Evolutionary conservation across 2,888 invertebrate species (phyloP).

Genomic region (Pachydiplax longipennis): DNA sequence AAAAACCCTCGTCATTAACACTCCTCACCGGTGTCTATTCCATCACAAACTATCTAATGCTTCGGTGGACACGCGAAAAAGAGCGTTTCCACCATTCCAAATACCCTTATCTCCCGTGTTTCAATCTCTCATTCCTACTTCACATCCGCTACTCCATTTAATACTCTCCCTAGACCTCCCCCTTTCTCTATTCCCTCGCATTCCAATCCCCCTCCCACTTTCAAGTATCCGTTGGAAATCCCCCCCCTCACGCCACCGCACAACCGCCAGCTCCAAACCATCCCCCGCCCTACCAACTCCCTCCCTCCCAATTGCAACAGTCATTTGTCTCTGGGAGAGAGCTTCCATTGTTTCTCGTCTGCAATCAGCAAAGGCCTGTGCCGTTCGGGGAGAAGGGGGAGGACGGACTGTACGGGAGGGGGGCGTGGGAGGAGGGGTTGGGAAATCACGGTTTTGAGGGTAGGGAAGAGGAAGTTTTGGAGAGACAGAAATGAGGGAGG

Average conservation of each 20-base stretch:
- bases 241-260: not conserved
- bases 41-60: not conserved
- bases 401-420: not conserved
- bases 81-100: not conserved
- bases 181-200: not conserved
- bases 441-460: slow-evolving; percentile 10
- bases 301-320: slow-evolving; percentile 21
- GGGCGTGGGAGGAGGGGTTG: not conserved
- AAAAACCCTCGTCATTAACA: not conserved
- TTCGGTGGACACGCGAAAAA: not conserved
- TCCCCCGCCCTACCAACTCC: not conserved
- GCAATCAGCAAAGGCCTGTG: slow-evolving; percentile 28
- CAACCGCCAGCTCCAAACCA: not conserved
- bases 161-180: not conserved
- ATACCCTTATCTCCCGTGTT: slow-evolving; percentile 12
- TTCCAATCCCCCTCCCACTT: not conserved
- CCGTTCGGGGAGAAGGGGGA: not conserved
- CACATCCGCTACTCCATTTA: slow-evolving; percentile 31
- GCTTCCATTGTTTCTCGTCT: slow-evolving; percentile 36
- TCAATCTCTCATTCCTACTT: slow-evolving; percentile 30
- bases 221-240: not conserved
- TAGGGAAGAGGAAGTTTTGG: not conserved
- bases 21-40: not conserved
- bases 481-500: slow-evolving; percentile 8
- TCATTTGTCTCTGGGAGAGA: slow-evolving; percentile 27